These are phyloP conservation scores for Pseudorectes ferrugineus DNA, from an alignment of 2,113 vertebrate genomes.

Conservation along the genomic window DNA sequence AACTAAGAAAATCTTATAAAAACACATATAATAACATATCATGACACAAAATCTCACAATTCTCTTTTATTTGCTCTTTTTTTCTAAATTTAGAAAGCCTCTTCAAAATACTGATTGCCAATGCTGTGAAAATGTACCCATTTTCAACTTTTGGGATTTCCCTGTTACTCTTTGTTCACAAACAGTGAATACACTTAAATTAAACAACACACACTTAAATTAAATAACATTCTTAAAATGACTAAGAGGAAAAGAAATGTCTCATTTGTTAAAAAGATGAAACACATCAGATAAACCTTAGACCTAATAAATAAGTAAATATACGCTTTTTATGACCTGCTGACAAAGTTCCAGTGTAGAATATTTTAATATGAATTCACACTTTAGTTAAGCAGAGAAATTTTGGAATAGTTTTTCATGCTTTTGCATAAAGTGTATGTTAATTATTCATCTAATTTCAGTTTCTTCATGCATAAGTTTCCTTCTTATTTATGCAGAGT, in stretches of 20 bases:
- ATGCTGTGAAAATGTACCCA: not conserved
- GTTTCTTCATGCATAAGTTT: conserved; percentile 35
- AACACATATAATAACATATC: too few relatives aligned
- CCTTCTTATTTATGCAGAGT: conserved; percentile 14
- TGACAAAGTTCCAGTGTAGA: not conserved
- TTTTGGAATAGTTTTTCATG: not conserved
- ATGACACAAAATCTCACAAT: not conserved
- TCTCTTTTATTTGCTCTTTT: not conserved
- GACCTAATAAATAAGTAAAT: not conserved
- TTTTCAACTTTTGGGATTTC: not conserved
- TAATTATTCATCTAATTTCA: conserved; percentile 40
- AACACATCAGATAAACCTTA: not conserved
- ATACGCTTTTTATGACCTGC: not conserved
- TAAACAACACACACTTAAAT: not conserved
- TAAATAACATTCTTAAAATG: not conserved
- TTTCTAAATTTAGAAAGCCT: not conserved
- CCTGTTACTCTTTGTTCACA: not conserved
- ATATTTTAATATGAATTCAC: not conserved
- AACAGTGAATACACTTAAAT: not conserved
- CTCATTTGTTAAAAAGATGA: not conserved
- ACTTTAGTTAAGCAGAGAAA: not conserved
- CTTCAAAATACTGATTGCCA: not conserved
- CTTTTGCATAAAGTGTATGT: not conserved
- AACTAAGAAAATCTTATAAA: not conserved
- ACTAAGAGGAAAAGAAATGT: not conserved